These are phyloP conservation scores for Agrochola circellaris DNA, from an alignment of 2,888 invertebrate species.

Conservation along the genomic window DNA sequence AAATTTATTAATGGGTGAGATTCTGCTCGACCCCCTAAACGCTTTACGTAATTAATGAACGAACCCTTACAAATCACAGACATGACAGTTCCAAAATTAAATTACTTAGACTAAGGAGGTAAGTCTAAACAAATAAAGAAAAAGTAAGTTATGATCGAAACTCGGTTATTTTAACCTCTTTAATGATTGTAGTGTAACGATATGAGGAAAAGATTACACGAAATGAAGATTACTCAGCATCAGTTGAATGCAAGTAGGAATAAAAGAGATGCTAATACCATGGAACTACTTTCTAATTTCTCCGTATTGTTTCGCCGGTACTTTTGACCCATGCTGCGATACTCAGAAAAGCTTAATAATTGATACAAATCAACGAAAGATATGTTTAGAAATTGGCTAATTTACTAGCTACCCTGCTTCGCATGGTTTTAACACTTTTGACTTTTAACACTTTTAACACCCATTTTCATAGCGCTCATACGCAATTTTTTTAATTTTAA, in stretches of 20 bases:
- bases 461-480: no score
- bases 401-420: not conserved
- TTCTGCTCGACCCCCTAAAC: no score
- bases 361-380: not conserved
- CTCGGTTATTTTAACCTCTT: not conserved
- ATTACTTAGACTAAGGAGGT: no score
- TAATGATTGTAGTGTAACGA: not conserved
- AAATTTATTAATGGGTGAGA: no score
- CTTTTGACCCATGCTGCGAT: slow-evolving; percentile 23
- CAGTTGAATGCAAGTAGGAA: not conserved
- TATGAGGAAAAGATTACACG: slow-evolving; percentile 33
- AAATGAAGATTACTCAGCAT: slow-evolving; percentile 38
- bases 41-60: no score
- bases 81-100: no score
- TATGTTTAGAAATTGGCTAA: not conserved
- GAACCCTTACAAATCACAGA: no score
- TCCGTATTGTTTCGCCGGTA: slow-evolving; percentile 28
- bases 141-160: not conserved
- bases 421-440: not conserved
- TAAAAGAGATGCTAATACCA: slow-evolving; percentile 40
- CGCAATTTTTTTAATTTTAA: no score
- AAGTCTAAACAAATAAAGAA: no score
- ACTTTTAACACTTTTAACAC: no score
- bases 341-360: slow-evolving; percentile 31
- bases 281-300: slow-evolving; percentile 57